phyloP scores from a whole-genome alignment of 2,797 vertebrate species.

The Diplodus sargus region DNA sequence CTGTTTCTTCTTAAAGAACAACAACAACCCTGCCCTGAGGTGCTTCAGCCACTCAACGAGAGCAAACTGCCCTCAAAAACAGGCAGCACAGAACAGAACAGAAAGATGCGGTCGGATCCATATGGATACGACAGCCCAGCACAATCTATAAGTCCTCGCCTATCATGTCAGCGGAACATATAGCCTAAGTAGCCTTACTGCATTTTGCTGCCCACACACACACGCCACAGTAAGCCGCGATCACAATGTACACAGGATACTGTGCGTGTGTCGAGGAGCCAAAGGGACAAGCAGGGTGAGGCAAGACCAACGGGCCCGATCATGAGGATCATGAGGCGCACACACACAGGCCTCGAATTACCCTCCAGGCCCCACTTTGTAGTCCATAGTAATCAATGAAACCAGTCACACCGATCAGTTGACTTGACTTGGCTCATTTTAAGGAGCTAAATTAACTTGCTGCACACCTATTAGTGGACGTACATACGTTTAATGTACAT shows the following conservation, averaged over 20 bases:
- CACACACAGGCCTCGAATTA: conserved; percentile 62
- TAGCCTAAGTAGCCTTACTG: conserved; percentile 78
- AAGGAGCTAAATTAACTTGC: conserved; percentile 36
- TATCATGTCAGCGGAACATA: conserved; percentile 83
- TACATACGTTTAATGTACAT: not conserved
- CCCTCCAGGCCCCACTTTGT: conserved; percentile 62
- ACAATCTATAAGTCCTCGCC: conserved; percentile 78
- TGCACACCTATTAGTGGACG: conserved; percentile 15
- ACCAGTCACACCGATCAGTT: conserved; percentile 70
- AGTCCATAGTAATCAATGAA: conserved; percentile 68
- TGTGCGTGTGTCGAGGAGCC: conserved; percentile 34
- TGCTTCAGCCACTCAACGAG: conserved; percentile 65
- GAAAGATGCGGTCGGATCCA: conserved; percentile 28
- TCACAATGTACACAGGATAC: conserved; percentile 62
- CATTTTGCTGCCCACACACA: conserved; percentile 68
- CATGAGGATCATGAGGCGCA: conserved; percentile 71
- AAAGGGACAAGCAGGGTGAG: conserved; percentile 56
- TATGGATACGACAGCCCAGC: conserved; percentile 56
- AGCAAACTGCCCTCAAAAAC: conserved; percentile 63
- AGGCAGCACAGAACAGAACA: conserved; percentile 36
- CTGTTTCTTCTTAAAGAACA: conserved; percentile 77
- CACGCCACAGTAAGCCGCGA: conserved; percentile 65
- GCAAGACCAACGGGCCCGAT: conserved; percentile 67
- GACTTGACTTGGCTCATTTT: conserved; percentile 50
- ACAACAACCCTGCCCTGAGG: conserved; percentile 79